Percentiles rank a stretch among this genome's conserved stretches.
phyloP scores from a whole-genome alignment of 2,797 vertebrate species.

The Rhadinocentrus ornatus region DNA sequence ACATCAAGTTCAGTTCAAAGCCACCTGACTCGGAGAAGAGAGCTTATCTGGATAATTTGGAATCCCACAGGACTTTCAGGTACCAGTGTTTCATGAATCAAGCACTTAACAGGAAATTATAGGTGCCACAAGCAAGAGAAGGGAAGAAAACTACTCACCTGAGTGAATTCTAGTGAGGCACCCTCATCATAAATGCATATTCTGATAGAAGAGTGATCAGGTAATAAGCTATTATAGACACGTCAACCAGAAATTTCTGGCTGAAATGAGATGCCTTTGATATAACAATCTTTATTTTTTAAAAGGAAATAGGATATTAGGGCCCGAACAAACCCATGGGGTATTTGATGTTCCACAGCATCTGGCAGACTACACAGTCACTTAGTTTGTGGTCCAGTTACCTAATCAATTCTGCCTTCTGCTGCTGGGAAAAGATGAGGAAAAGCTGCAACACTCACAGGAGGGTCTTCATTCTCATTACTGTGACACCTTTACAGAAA shows the following conservation, averaged over 20 bases:
- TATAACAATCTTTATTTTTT: background rate
- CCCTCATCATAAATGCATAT: slow-evolving; percentile 24
- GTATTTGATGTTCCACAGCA: background rate
- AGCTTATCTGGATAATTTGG: slow-evolving; percentile 63
- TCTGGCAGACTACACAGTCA: background rate
- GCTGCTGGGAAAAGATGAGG: background rate
- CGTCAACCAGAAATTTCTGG: background rate
- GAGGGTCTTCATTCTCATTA: slow-evolving; percentile 6
- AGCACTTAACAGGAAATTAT: slow-evolving; percentile 56
- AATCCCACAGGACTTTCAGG: slow-evolving; percentile 56
- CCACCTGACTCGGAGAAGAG: slow-evolving; percentile 44
- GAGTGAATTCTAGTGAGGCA: slow-evolving; percentile 11
- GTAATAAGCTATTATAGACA: background rate
- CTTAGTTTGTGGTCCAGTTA: background rate
- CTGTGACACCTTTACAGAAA: background rate
- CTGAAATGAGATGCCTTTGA: slow-evolving; percentile 4
- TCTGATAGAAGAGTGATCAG: slow-evolving; percentile 11
- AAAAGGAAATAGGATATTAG: background rate
- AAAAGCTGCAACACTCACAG: slow-evolving; percentile 16
- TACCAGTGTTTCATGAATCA: slow-evolving; percentile 50
- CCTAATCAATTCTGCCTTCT: slow-evolving; percentile 5
- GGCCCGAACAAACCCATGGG: background rate
- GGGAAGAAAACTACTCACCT: slow-evolving; percentile 25
- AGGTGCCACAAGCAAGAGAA: slow-evolving; percentile 34
- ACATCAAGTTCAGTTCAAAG: slow-evolving; percentile 62